Percentiles rank a stretch among this genome's conserved stretches.
Evolutionary conservation across 2,113 vertebrate genomes (phyloP).

Genomic region (Machaerirhynchus nigripectus): DNA sequence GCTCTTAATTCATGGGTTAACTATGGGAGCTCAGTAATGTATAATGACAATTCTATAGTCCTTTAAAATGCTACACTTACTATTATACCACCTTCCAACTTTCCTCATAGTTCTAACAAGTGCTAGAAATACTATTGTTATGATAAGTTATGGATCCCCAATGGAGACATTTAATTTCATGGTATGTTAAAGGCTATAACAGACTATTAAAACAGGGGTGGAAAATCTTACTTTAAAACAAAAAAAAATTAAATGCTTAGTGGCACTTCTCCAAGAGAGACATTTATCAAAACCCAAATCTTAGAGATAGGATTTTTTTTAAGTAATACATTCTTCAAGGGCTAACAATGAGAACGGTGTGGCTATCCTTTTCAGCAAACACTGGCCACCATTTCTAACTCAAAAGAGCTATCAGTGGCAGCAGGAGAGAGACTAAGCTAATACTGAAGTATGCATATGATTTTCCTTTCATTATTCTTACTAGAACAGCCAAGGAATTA

Average conservation of each 20-base stretch:
- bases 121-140: constrained; percentile 59
- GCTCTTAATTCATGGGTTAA: constrained; percentile 50
- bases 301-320: not conserved
- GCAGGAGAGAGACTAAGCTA: not conserved
- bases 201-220: constrained; percentile 14
- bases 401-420: not conserved
- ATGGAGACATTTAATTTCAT: constrained; percentile 59
- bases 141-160: constrained; percentile 60
- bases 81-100: constrained; percentile 25
- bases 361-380: not conserved
- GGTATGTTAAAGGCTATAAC: constrained; percentile 46
- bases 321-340: not conserved
- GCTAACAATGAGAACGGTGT: not conserved
- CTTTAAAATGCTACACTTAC: not conserved
- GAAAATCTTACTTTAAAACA: not conserved
- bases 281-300: constrained; percentile 3
- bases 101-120: constrained; percentile 38
- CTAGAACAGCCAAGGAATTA: not conserved
- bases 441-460: not conserved
- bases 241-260: not conserved
- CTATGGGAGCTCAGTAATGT: not conserved
- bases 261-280: not conserved
- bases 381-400: not conserved
- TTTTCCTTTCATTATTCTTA: not conserved
- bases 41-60: constrained; percentile 4